Evolutionary conservation across 2,888 invertebrate genomes (phyloP).

Genomic region (Trissonchulus sp.): DNA sequence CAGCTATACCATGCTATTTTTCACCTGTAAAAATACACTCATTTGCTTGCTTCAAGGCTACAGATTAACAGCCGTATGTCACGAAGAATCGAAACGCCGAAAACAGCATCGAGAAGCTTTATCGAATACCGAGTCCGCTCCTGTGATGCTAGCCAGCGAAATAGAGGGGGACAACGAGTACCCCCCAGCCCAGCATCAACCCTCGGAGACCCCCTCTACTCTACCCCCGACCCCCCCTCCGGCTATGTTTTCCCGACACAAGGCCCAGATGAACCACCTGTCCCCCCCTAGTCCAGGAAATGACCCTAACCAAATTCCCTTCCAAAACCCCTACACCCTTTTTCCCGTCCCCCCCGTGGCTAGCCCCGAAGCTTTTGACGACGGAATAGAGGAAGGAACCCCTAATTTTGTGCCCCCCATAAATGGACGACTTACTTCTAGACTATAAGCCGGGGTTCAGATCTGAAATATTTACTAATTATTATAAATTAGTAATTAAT

Average conservation of each 20-base stretch:
- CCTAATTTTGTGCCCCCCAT: too few relatives aligned
- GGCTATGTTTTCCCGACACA: not conserved
- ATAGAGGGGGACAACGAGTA: not conserved
- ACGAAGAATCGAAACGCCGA: not conserved
- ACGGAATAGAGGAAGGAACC: not conserved
- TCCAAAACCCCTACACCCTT: not conserved
- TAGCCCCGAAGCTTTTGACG: not conserved
- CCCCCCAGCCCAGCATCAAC: not conserved
- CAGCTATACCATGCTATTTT: slow-evolving; percentile 91
- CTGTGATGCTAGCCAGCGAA: not conserved
- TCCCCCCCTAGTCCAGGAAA: not conserved
- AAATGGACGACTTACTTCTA: too few relatives aligned
- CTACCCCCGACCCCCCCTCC: not conserved
- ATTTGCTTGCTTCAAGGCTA: slow-evolving; percentile 81
- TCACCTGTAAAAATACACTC: slow-evolving; percentile 81
- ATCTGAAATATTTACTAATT: too few relatives aligned
- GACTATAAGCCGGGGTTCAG: too few relatives aligned
- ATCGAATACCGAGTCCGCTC: not conserved
- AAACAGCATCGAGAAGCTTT: not conserved
- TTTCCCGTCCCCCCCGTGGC: not conserved
- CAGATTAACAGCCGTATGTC: slow-evolving; percentile 60
- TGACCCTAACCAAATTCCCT: too few relatives aligned
- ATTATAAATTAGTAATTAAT: too few relatives aligned
- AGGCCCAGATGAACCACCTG: not conserved
- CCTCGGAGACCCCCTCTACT: not conserved